phyloP scores from a whole-genome alignment of 1,140 invertebrate species.

The Neodiprion lecontei region DNA sequence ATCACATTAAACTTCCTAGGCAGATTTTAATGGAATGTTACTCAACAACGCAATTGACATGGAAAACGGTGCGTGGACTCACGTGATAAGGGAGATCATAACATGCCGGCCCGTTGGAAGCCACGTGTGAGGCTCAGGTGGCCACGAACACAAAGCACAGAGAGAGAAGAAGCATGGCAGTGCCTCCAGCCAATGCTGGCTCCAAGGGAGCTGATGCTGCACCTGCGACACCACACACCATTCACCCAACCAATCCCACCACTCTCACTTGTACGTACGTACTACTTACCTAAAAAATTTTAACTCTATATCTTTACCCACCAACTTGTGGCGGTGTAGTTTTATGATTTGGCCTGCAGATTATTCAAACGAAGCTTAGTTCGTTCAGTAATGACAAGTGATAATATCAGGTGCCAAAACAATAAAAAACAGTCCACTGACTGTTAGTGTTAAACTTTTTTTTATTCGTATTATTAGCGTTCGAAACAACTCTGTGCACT shows the following conservation, averaged over 20 bases:
- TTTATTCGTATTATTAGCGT: not conserved
- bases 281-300: slow-evolving; percentile 43
- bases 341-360: not conserved
- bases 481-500: not conserved
- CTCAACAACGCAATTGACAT: slow-evolving; percentile 23
- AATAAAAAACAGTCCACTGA: not conserved
- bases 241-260: slow-evolving; percentile 51
- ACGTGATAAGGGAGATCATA: slow-evolving; percentile 61
- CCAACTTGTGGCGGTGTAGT: not conserved
- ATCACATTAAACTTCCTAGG: not conserved
- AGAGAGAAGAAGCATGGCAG: slow-evolving; percentile 63
- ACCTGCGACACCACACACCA: slow-evolving; percentile 61
- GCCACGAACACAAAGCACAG: slow-evolving; percentile 64
- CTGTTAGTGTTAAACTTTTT: not conserved
- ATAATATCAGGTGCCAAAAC: not conserved
- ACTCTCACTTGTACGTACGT: slow-evolving; percentile 39
- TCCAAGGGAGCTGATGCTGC: slow-evolving; percentile 57
- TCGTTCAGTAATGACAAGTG: not conserved
- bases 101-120: slow-evolving; percentile 58
- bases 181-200: slow-evolving; percentile 57
- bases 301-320: slow-evolving; percentile 26
- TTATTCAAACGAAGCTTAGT: not conserved
- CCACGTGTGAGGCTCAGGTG: slow-evolving; percentile 60
- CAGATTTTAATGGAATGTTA: not conserved
- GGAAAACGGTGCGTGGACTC: slow-evolving; percentile 57